Conservation (phyloP, 1,140 invertebrate genomes). For the Diploscapter pachys region DNA sequence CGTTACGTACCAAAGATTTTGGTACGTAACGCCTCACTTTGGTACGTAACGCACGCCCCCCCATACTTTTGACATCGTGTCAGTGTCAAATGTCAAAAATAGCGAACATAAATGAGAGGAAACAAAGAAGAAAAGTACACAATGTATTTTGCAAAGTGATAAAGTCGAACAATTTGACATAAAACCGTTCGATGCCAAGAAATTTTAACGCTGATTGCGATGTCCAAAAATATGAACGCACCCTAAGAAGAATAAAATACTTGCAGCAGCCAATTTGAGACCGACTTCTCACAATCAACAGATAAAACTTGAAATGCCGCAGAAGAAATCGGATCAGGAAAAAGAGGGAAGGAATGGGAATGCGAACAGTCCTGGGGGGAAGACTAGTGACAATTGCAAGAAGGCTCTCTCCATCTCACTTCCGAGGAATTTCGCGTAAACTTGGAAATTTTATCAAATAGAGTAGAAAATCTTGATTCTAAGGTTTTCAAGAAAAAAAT, state of each 20-base stretch:
- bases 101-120: too few relatives aligned
- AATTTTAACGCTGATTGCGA: too few relatives aligned
- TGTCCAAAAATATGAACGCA: background rate
- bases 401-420: slow-evolving; percentile 17
- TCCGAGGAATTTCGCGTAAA: slow-evolving; percentile 40
- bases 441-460: slow-evolving; percentile 6
- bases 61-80: too few relatives aligned
- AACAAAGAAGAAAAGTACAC: too few relatives aligned
- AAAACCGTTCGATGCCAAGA: too few relatives aligned
- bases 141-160: too few relatives aligned
- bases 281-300: slow-evolving; percentile 12
- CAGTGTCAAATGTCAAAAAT: too few relatives aligned
- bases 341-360: slow-evolving; percentile 21
- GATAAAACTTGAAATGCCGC: slow-evolving; percentile 25
- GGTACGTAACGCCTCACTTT: too few relatives aligned
- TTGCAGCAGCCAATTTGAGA: slow-evolving; percentile 6
- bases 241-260: slow-evolving; percentile 11
- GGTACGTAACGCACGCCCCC: too few relatives aligned
- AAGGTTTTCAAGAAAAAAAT: background rate
- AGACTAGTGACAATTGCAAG: too few relatives aligned
- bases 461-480: background rate
- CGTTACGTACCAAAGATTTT: too few relatives aligned
- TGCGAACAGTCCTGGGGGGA: background rate
- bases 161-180: too few relatives aligned
- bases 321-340: slow-evolving; percentile 22